Percentiles rank a stretch among this genome's conserved stretches.
Conservation (phyloP, 2,888 invertebrate genomes). For the Acronicta alni region DNA sequence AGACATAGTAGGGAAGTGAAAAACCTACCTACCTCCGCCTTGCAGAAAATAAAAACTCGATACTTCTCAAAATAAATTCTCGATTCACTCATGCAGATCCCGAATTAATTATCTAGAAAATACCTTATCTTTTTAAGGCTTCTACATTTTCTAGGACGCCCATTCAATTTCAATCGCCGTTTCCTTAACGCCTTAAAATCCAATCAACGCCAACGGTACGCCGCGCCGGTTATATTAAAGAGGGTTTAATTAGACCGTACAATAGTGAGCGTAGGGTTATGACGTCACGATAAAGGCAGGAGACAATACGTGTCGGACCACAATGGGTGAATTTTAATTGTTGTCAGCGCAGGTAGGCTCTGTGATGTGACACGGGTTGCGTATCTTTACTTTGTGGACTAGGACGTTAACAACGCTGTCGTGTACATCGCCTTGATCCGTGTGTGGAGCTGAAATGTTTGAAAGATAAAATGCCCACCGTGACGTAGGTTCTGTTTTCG, state of each 20-base stretch:
- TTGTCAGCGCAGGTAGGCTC: conserved; percentile 48
- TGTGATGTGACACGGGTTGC: conserved; percentile 61
- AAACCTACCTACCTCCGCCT: too few relatives aligned
- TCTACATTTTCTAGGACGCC: conserved; percentile 35
- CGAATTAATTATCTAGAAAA: conserved; percentile 50
- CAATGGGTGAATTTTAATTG: conserved; percentile 75
- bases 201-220: conserved; percentile 73
- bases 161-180: conserved; percentile 53
- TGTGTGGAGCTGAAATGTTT: conserved; percentile 14
- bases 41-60: too few relatives aligned
- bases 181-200: conserved; percentile 75
- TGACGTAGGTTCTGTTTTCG: conserved; percentile 29
- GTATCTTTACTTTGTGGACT: conserved; percentile 37
- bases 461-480: conserved; percentile 36
- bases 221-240: conserved; percentile 66
- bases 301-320: conserved; percentile 70
- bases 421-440: conserved; percentile 25
- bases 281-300: conserved; percentile 61
- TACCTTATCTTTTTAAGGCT: conserved; percentile 38
- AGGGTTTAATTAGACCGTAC: conserved; percentile 76
- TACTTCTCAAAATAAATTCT: conserved; percentile 10
- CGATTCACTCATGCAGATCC: conserved; percentile 14
- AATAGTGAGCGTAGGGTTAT: conserved; percentile 68
- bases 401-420: conserved; percentile 41
- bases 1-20: too few relatives aligned